A percentile compares a stretch with the other conserved stretches of the same genome.
These are phyloP conservation scores for Mormoops blainvillei DNA, from an alignment of 2,113 vertebrate species.

Conservation along the genomic window DNA sequence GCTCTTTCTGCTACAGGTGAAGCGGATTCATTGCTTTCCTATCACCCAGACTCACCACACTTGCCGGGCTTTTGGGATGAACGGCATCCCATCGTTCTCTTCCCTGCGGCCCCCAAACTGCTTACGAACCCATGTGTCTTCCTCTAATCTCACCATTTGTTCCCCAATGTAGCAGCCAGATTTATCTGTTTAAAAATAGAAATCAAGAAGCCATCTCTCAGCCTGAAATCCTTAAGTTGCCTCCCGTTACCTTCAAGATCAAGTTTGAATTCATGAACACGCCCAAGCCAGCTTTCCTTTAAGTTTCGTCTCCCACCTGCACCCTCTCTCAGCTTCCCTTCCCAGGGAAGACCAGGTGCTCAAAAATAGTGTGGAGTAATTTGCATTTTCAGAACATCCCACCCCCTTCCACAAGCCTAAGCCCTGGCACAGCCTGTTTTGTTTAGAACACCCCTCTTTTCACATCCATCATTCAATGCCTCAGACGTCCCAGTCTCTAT, in stretches of 20 bases:
- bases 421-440: neutral
- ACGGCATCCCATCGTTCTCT: neutral
- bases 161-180: neutral
- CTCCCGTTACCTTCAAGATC: neutral
- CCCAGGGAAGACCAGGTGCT: neutral
- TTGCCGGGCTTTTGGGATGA: neutral
- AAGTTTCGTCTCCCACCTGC: rapidly evolving
- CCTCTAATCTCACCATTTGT: neutral
- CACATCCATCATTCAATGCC: neutral
- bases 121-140: too few relatives aligned
- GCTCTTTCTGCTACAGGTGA: neutral
- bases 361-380: rapidly evolving
- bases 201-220: neutral
- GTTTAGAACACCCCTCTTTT: neutral
- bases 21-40: rapidly evolving
- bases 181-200: neutral
- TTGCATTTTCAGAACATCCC: neutral
- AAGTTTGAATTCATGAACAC: neutral
- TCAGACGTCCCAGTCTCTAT: neutral
- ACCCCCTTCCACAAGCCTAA: neutral
- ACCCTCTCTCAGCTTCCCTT: neutral
- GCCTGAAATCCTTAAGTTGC: neutral
- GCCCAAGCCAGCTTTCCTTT: neutral
- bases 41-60: neutral
- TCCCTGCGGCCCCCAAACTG: neutral